Base-by-base conservation (phyloP, 2,797 vertebrate species). In the Eidolon dupreanum region DNA sequence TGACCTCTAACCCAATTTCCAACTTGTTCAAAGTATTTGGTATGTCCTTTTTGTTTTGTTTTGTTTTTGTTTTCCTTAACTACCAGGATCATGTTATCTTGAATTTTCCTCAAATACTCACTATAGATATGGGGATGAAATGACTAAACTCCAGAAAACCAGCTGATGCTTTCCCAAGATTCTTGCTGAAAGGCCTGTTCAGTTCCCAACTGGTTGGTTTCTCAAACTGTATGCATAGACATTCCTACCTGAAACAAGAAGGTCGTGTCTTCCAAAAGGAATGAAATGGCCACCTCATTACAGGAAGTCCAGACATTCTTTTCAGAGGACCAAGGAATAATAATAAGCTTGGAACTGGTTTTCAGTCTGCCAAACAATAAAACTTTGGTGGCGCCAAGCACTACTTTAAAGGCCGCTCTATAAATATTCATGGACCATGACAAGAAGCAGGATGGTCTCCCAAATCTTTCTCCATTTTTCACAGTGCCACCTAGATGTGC, bases 361-460 rank as follows among this genome's bases (percentile, higher is more conserved):
- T 93, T 85, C 88, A 88, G 82, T 88, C 70, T 91, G 38, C 74
- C 75, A 81, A 85, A 82, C 86, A 96, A 95, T 97, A 96, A 98
- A 96, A 94, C 41, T 70, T 24, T 66, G 71, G 95, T 95, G 95
- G 94, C 46, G 0, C 89, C 94, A 88, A 82, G 86, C 75, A 84
- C 41, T 75, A 71, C 61, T 28, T 89, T 85, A 94, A 96, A 71
- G 13, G 74, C 95, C 61, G 31, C 88, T 71, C 63, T 43, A 79
- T 83, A 97, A 98, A 97, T 93, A 81, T 96, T 92, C 91, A 91
- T 53, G 16, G 83, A 96, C 94, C 91, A 71, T 91, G 93, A 95
- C 63, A 85, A 96, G 79, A 57, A n/a, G 6, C 46, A 88, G 36
- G 53, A 95, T 51, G 46, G 91, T 31, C 41, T 83, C 49, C 84